Evolutionary conservation across 64 coral and sea anemone genomes (phyloP).

Genomic region (Cladopsammia gracilis): DNA sequence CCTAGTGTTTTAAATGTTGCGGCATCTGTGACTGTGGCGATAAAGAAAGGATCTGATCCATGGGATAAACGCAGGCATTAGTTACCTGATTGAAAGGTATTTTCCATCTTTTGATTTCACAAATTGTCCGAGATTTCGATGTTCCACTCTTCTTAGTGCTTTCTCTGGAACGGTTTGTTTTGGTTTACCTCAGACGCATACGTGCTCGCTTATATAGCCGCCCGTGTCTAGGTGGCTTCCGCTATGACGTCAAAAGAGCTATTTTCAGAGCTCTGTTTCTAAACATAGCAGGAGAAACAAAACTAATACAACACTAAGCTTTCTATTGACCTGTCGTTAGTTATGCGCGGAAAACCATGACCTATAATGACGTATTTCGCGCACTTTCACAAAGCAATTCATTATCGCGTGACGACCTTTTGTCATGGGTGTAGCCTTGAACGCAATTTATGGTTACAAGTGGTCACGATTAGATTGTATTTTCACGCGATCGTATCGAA

Average conservation of each 20-base stretch:
- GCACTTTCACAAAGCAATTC: neutral
- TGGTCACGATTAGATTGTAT: neutral
- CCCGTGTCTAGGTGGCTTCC: slow-evolving; percentile 18
- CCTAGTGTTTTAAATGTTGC: too few species aligned
- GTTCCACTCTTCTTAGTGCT: neutral
- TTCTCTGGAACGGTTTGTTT: neutral
- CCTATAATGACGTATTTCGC: slow-evolving; percentile 8
- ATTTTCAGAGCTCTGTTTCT: slow-evolving; percentile 37
- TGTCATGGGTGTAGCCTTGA: neutral
- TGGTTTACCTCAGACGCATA: slow-evolving; percentile 4
- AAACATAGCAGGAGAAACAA: slow-evolving; percentile 14
- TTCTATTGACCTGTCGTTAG: neutral
- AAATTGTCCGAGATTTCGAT: neutral
- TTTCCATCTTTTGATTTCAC: slow-evolving; percentile 13
- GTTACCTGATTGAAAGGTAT: slow-evolving; percentile 18
- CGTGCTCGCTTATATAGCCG: neutral
- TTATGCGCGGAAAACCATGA: neutral
- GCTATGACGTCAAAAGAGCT: slow-evolving; percentile 20
- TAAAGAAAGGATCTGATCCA: too few species aligned
- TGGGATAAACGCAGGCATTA: neutral
- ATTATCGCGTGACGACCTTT: slow-evolving; percentile 29
- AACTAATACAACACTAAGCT: neutral
- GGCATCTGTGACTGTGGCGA: too few species aligned
- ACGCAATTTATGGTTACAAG: neutral
- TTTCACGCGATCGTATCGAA: slow-evolving; percentile 9